Conservation (phyloP, 2,113 vertebrate genomes). For the Corythoichthys intestinalis region DNA sequence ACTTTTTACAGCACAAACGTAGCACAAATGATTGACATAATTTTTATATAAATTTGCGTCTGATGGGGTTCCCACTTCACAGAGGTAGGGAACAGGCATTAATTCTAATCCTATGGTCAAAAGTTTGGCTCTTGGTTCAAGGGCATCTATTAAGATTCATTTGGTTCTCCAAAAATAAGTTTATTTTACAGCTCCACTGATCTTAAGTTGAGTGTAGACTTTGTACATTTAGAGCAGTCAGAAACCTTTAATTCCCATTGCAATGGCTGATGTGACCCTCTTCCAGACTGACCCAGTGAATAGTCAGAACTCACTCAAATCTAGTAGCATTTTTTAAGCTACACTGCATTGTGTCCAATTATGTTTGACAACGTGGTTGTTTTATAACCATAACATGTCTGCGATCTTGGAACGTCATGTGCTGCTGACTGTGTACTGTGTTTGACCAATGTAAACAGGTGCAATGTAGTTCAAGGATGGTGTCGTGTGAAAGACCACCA, state of each 20-base stretch:
- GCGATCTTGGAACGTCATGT: neutral
- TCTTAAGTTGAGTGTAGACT: neutral
- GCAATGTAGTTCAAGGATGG: neutral
- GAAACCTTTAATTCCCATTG: neutral
- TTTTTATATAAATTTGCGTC: no score
- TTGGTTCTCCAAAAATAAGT: no score
- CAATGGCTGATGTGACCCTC: neutral
- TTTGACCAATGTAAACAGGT: conserved; percentile 12
- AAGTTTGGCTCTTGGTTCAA: no score
- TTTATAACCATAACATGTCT: neutral
- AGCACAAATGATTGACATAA: no score
- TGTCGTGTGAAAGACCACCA: conserved; percentile 13
- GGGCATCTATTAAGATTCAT: no score
- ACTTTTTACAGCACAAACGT: no score
- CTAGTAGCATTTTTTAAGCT: neutral
- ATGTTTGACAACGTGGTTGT: neutral
- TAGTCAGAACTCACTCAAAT: neutral
- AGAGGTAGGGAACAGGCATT: no score
- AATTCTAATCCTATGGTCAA: no score
- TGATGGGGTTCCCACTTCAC: no score
- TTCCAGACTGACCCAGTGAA: neutral
- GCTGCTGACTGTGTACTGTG: neutral
- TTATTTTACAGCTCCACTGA: neutral
- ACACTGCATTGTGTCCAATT: neutral
- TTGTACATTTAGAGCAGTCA: neutral